Base-by-base conservation (phyloP, 2,113 vertebrate genomes). In the Heloderma charlesbogerti region DNA sequence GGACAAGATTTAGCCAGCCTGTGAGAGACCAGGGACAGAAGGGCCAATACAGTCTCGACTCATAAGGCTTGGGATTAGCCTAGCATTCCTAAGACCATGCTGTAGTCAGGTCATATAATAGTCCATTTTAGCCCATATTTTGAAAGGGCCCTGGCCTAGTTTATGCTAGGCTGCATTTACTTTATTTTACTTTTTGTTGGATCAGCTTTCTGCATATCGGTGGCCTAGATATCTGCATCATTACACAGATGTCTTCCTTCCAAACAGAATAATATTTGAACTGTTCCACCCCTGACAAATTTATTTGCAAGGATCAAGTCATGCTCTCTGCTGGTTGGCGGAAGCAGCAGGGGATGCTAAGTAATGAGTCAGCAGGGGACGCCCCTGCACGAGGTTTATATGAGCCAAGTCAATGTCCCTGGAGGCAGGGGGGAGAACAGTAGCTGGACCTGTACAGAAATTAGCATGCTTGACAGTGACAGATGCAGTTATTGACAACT, bases 131-230 rank as follows among this genome's bases (percentile, higher is more conserved):
- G 43, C 2, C 77, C 77, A 77, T 84, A 90, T 93, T 89, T 91
- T n/a, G 93, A 95, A 93, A 92, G n/a, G 75, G 92, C 87, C 85
- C 92, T 95, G 77, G 74, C 85, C 74, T 86, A 86, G 94, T 96
- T 97, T 81, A 90, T 87, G 60, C 82, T 84, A 88, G 90, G 88
- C 91, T 88, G 40, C 91, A 93, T 94, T 94, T 83, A 31, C 90
- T 87, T 94, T 95, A 51, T 57, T 37, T 37, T 31, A 93, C 82
- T 83, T 91, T 72, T 74, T 74, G 31, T 60, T 80, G 37, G 51
- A 92, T 92, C 75, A 66, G 85, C 6, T 95, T 84, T 96, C 89
- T 93, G 86, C 74, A 48, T 91, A 72, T 37, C 83, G 87, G 82
- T 87, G 86, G 95, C 89, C 90, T 63, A 93, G 84, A 72, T 2